Percentiles rank a stretch among this genome's conserved stretches.
Evolutionary conservation across 2,797 vertebrate species (phyloP).

Genomic region (Scomberomorus guttatus): DNA sequence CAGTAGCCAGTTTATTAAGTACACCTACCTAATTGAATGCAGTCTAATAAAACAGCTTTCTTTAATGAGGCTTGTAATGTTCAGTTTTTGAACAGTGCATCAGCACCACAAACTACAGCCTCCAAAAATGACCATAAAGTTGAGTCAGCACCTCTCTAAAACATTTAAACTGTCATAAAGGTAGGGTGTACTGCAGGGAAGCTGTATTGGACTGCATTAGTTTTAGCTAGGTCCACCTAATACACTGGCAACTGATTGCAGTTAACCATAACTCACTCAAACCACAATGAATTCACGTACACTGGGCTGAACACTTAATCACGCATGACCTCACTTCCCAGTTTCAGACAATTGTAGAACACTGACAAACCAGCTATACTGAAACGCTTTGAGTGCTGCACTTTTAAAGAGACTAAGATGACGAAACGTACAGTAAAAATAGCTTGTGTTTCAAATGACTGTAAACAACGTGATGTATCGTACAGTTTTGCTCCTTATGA

Average conservation of each 20-base stretch:
- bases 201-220: neutral
- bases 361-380: neutral
- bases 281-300: conserved; percentile 6
- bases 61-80: neutral
- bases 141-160: neutral
- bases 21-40: neutral
- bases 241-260: conserved; percentile 5
- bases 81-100: neutral
- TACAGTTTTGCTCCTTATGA: neutral
- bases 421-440: conserved; percentile 5
- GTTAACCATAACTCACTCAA: conserved; percentile 11
- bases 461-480: neutral
- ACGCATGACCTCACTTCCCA: conserved; percentile 16
- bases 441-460: neutral
- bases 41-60: neutral
- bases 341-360: neutral
- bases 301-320: conserved; percentile 25
- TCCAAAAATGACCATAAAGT: conserved; percentile 11
- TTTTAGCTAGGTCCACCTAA: conserved; percentile 6
- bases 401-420: neutral
- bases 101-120: neutral
- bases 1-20: neutral
- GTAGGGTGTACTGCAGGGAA: neutral
- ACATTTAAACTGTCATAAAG: neutral
- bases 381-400: neutral